Percentiles rank a stretch among this genome's conserved stretches.
Conservation (phyloP, 2,113 vertebrate species). For the Sebastes fasciatus region DNA sequence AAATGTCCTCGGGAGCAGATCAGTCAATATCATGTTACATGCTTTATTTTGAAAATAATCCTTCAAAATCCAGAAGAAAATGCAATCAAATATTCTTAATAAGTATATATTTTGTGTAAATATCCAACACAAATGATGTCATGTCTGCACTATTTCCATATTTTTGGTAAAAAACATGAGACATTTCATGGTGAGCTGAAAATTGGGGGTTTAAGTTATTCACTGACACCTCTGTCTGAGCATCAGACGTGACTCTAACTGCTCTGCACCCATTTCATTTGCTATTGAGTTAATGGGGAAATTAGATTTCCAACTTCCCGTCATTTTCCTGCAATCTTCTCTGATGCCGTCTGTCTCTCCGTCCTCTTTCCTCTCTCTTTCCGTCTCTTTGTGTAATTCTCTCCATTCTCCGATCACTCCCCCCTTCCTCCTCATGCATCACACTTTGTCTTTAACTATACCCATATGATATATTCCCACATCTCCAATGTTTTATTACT, state of each 20-base stretch:
- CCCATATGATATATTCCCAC: conserved; percentile 19
- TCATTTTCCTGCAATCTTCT: conserved; percentile 22
- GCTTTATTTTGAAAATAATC: background rate
- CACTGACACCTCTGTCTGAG: conserved; percentile 3
- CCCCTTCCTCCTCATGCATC: background rate
- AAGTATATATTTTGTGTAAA: background rate
- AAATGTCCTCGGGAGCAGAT: background rate
- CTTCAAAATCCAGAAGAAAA: background rate
- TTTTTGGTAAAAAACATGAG: background rate
- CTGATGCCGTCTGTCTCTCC: conserved; percentile 1
- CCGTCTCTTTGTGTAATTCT: conserved; percentile 3
- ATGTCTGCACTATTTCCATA: background rate
- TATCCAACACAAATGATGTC: background rate
- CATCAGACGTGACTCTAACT: conserved; percentile 30
- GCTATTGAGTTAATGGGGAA: conserved; percentile 28
- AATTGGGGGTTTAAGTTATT: conserved; percentile 2
- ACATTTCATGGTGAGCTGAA: background rate
- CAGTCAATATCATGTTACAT: background rate
- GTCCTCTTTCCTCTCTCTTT: background rate
- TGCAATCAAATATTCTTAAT: background rate
- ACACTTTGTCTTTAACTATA: conserved; percentile 23
- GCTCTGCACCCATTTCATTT: conserved; percentile 33
- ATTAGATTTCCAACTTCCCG: conserved; percentile 40
- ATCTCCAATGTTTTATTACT: background rate
- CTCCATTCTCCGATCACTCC: background rate